These are phyloP conservation scores for Hydrophis major DNA, from an alignment of 2,797 vertebrate species.

Conservation along the genomic window DNA sequence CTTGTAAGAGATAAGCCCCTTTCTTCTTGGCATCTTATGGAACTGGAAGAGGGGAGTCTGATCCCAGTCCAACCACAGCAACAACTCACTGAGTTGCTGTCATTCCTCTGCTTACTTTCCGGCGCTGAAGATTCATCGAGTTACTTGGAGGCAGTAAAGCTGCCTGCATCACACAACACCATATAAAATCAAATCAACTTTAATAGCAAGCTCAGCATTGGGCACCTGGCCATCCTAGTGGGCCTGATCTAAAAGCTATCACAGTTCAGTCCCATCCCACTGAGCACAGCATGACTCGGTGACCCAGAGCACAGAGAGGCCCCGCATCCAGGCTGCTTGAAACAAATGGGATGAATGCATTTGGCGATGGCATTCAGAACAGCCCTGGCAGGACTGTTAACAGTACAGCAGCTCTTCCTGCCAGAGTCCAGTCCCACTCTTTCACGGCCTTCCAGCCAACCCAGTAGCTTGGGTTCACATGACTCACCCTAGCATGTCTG, in stretches of 20 bases:
- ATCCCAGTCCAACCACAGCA: background rate
- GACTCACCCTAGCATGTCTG: background rate
- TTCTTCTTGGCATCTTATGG: background rate
- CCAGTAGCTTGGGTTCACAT: background rate
- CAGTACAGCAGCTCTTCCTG: background rate
- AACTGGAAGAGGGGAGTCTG: background rate
- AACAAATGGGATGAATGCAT: background rate
- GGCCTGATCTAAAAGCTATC: constrained; percentile 15
- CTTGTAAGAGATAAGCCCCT: background rate
- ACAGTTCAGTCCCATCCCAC: rapidly evolving
- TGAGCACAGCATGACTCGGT: background rate
- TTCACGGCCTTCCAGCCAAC: background rate
- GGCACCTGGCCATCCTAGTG: background rate
- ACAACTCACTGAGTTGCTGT: background rate
- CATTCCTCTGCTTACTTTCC: background rate
- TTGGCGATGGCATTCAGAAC: background rate
- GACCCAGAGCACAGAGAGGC: background rate
- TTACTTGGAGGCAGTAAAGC: background rate
- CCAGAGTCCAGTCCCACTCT: background rate
- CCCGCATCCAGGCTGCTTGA: background rate
- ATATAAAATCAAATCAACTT: constrained; percentile 56
- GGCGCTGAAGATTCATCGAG: background rate
- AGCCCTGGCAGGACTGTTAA: background rate
- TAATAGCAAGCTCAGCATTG: constrained; percentile 63
- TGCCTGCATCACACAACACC: background rate